Conservation (phyloP, 1,140 invertebrate species). For the Belonocnema kinseyi region DNA sequence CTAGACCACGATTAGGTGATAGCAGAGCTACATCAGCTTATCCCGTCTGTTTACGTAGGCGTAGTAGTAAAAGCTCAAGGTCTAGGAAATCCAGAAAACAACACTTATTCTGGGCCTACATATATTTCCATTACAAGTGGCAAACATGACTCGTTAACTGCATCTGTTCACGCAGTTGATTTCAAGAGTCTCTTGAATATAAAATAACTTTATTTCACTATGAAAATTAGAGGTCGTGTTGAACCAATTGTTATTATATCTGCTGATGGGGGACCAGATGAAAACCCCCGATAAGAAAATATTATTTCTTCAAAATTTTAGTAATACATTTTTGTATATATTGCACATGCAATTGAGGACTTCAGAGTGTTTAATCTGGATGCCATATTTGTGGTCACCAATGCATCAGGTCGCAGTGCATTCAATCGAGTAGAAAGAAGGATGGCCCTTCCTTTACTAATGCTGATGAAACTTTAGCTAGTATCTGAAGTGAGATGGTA, state of each 20-base stretch:
- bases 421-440: background rate
- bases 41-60: slow-evolving; percentile 61
- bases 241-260: slow-evolving; percentile 69
- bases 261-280: slow-evolving; percentile 23
- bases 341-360: too few species aligned
- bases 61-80: slow-evolving; percentile 53
- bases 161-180: slow-evolving; percentile 62
- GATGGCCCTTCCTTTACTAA: background rate
- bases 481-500: background rate
- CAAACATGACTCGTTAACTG: slow-evolving; percentile 61
- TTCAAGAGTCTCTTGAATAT: slow-evolving; percentile 51
- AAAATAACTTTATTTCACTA: slow-evolving; percentile 41
- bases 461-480: background rate
- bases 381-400: slow-evolving; percentile 66
- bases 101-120: slow-evolving; percentile 65
- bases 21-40: slow-evolving; percentile 60
- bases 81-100: slow-evolving; percentile 56
- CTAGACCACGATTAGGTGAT: slow-evolving; percentile 66
- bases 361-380: slow-evolving; percentile 64
- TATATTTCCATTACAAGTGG: slow-evolving; percentile 66
- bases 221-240: slow-evolving; percentile 21
- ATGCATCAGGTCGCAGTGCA: slow-evolving; percentile 49
- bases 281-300: slow-evolving; percentile 64
- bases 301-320: too few species aligned
- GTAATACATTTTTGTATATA: too few species aligned